Conservation (phyloP, 92 coral and sea anemone species). For the Porites evermanni region DNA sequence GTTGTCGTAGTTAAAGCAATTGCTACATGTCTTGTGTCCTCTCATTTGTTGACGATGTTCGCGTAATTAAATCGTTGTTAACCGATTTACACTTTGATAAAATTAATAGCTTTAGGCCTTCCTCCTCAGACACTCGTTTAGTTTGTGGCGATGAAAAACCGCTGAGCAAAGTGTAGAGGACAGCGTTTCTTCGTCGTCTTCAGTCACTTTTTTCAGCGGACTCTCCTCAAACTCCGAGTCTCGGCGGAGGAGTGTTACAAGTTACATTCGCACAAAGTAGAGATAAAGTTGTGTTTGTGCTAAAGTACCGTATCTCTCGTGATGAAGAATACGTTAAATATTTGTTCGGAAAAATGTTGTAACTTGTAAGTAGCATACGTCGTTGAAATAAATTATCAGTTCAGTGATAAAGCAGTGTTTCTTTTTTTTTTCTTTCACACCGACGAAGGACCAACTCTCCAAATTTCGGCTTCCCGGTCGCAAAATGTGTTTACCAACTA, state of each 20-base stretch:
- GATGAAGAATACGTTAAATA: not conserved
- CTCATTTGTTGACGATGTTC: not conserved
- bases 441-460: not conserved
- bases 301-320: not conserved
- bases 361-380: not conserved
- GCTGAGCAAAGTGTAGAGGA: not conserved
- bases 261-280: not conserved
- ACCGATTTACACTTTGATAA: not conserved
- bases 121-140: not conserved
- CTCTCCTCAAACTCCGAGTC: not conserved
- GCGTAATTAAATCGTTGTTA: not conserved
- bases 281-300: not conserved
- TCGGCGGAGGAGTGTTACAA: not conserved
- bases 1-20: not conserved
- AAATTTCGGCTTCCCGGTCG: not conserved
- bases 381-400: conserved; percentile 3
- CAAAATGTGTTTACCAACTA: too few species aligned
- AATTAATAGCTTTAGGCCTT: not conserved
- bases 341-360: not conserved
- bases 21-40: not conserved
- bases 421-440: too few species aligned
- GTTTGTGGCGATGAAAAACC: not conserved
- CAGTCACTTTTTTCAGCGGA: not conserved
- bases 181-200: not conserved
- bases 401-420: not conserved